Conservation (phyloP, 2,797 vertebrate genomes). For the Phrynocephalus vlangalii region DNA sequence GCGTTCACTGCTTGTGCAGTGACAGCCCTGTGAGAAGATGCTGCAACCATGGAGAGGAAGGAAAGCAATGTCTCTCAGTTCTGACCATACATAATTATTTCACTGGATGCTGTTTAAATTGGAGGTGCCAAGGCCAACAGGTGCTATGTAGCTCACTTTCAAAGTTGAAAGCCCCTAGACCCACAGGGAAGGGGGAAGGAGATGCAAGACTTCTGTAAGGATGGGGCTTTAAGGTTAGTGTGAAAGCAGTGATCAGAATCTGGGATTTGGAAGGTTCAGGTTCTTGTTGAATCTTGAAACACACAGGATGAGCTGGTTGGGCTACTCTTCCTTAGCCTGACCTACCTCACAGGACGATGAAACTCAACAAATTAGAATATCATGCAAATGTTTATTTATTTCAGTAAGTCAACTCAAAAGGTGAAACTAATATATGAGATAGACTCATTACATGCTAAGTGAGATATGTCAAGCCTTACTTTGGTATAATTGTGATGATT, state of each 20-base stretch:
- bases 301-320: too few species aligned
- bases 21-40: constrained; percentile 41
- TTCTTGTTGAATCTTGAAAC: neutral
- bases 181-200: too few species aligned
- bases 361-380: too few species aligned
- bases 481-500: too few species aligned
- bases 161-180: neutral
- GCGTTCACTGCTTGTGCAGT: constrained; percentile 25
- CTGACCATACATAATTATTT: neutral
- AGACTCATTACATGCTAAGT: too few species aligned
- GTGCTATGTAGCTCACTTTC: constrained; percentile 4
- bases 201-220: neutral
- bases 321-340: neutral
- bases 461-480: too few species aligned
- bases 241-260: neutral
- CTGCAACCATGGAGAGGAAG: constrained; percentile 15
- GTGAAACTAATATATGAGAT: too few species aligned
- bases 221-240: neutral
- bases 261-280: neutral
- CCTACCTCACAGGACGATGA: neutral
- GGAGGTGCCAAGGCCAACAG: neutral
- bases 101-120: neutral
- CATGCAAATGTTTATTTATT: too few species aligned
- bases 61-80: constrained; percentile 33
- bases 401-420: too few species aligned